Percentiles rank a stretch among this genome's conserved stretches.
Evolutionary conservation across 2,797 vertebrate genomes (phyloP).

Genomic region (Cygnus olor): DNA sequence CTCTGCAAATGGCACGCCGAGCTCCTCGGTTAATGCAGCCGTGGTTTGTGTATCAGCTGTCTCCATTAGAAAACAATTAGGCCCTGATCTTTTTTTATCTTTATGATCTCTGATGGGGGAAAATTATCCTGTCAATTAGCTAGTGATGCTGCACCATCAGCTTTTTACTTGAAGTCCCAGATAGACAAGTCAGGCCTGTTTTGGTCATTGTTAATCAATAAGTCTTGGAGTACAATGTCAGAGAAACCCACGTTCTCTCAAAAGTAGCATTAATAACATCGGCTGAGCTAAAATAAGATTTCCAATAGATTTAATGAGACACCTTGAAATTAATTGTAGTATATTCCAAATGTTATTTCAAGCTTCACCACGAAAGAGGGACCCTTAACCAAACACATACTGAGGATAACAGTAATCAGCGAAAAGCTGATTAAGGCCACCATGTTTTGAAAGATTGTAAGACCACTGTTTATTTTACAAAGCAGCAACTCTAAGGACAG

Average conservation of each 20-base stretch:
- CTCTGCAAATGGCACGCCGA: not conserved
- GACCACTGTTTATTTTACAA: not conserved
- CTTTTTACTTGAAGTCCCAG: constrained; percentile 9
- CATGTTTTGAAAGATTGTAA: not conserved
- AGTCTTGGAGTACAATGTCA: not conserved
- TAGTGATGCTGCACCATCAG: not conserved
- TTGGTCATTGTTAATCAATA: not conserved
- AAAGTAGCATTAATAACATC: not conserved
- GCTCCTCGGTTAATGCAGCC: not conserved
- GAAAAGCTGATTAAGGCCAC: not conserved
- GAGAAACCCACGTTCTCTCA: not conserved
- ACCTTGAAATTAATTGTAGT: not conserved
- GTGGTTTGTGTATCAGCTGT: not conserved
- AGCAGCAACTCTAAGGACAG: not conserved
- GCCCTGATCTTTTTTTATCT: not conserved
- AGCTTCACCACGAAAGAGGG: not conserved
- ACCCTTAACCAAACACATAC: not conserved
- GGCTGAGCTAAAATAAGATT: not conserved
- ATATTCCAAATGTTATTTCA: constrained; percentile 7
- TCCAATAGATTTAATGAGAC: not conserved
- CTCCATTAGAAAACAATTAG: not conserved
- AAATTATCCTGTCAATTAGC: not conserved
- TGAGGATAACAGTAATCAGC: not conserved
- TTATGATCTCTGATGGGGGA: not conserved
- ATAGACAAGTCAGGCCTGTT: not conserved